Evolutionary conservation across 2,113 vertebrate genomes (phyloP), one percentile per base, ranked within the genome.

Genomic region (Sterrhoptilus dennistouni): DNA sequence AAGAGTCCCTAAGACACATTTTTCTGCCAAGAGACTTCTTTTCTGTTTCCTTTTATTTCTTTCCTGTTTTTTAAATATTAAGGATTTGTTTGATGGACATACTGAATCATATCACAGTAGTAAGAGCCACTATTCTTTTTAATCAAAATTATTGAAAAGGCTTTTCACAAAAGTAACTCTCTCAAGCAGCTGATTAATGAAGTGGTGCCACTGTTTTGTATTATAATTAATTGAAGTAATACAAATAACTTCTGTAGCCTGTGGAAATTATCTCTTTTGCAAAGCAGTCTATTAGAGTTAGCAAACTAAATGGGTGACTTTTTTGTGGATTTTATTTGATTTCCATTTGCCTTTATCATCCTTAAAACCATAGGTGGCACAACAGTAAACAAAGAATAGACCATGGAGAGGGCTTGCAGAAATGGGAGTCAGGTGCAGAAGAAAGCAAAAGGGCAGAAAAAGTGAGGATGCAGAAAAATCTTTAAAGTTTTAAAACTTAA

Each of bases 141-240:
- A 98, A 98, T 98, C 96, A 98, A 44, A 98, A 98, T 98, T 98
- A 98, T 96, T 93, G 95, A 97, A 97, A 98, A 98, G 95, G 96
- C 97, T 98, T 98, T 96, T 98, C 97, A 90, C 93, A 94, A 97
- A 98, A 98, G 98, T 98, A 98, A 98, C 95, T 96, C 97, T 98
- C 96, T 97, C 93, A 97, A 98, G 96, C 64, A 57, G 96, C 96
- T 98, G 98, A 98, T 98, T 98, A 98, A 98, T 98, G 98, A 98
- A 98, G 98, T 98, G 98, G 96, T 97, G 90, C 96, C 97, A 98
- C 93, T 98, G 97, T 98, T 98, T 98, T 98, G 77, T 98, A 95
- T 98, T 98, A 97, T 92, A 97, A 98, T 97, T 98, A 98, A 98
- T 98, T 98, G 98, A 98, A 98, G 97, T 98, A 98, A 98, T 98